Percentiles rank a stretch among this genome's conserved stretches.
Evolutionary conservation across 2,113 vertebrate species (phyloP).

Genomic region (Eptatretus burgeri): DNA sequence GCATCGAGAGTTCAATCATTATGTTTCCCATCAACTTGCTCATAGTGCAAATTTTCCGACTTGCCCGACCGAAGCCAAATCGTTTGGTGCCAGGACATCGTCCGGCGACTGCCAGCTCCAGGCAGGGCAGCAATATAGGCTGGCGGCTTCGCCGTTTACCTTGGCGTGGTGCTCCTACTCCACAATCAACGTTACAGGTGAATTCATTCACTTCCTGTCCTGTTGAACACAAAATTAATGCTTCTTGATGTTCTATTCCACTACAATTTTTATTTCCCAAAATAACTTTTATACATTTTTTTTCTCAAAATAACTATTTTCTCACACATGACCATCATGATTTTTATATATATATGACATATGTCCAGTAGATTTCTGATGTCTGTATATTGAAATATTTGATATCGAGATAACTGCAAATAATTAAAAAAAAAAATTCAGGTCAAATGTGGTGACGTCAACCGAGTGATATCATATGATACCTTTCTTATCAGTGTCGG

Average conservation of each 20-base stretch:
- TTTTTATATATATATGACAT: not conserved
- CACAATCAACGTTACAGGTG: no score
- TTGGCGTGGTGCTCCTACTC: not conserved
- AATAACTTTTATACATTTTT: no score
- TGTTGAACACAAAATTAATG: not conserved
- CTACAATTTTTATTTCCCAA: not conserved
- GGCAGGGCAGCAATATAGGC: not conserved
- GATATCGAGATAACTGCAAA: not conserved
- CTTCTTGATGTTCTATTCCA: not conserved
- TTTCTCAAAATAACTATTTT: not conserved
- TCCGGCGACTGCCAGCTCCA: not conserved
- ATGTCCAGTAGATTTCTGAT: not conserved
- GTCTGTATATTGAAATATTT: not conserved
- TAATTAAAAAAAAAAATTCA: not conserved
- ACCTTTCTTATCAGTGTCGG: not conserved
- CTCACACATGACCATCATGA: not conserved
- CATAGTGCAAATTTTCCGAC: constrained; percentile 32
- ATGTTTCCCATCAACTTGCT: constrained; percentile 45
- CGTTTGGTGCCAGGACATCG: constrained; percentile 14
- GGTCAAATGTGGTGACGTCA: not conserved
- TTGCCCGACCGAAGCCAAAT: constrained; percentile 13
- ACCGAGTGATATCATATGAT: no score
- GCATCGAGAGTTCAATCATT: constrained; percentile 26
- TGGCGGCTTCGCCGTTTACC: not conserved
- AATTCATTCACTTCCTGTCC: no score